Base-by-base conservation (phyloP, 2,797 vertebrate species). In the Arrhamphus sclerolepis region DNA sequence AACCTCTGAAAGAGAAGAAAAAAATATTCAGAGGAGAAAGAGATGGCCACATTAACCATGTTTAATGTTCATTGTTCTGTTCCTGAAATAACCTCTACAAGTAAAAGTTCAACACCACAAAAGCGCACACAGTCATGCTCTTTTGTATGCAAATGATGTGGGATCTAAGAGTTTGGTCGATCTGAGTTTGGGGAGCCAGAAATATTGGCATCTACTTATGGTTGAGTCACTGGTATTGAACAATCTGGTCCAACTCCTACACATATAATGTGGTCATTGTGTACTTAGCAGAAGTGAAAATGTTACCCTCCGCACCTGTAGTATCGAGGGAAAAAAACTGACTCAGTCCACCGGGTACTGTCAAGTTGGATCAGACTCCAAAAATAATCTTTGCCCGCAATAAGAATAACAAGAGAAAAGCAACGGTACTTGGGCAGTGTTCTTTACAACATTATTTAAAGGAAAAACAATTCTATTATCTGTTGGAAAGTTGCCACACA, bases 171-270 rank as follows among this genome's bases (percentile, higher is more conserved):
- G 48, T 68, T 83, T 39, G 6, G 42, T 66, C 9, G 26, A 58
- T 81, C 70, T 39, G 22, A 77, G 57, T 65, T 78, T 72, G 46
- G 46, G 65, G 49, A 81, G 69, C 50, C 66, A 72, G 61, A 79
- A 80, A 82, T 72, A 76, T 78, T 80, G 77, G 82, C 73, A 72
- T 60, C 78, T 75, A 84, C 74, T 78, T 77, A 84, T 81, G 49
- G 44, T 66, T 87, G 84, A 88, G 76, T 88, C 87, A 87, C 55
- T 72, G 44, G 53, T 69, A 78, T 79, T 87, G 78, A 89, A 78
- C 79, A 69, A 72, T 59, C 57, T 38, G 66, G 82, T 78, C 62
- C 56, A 49, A 75, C 80, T 70, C 89, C 86, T 52, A 84, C 87
- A 83, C 71, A 68, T 53, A 21, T 77, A 79, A 72, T 72, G 72